Evolutionary conservation across 2,113 vertebrate genomes (phyloP).

Genomic region (Myotis yumanensis): DNA sequence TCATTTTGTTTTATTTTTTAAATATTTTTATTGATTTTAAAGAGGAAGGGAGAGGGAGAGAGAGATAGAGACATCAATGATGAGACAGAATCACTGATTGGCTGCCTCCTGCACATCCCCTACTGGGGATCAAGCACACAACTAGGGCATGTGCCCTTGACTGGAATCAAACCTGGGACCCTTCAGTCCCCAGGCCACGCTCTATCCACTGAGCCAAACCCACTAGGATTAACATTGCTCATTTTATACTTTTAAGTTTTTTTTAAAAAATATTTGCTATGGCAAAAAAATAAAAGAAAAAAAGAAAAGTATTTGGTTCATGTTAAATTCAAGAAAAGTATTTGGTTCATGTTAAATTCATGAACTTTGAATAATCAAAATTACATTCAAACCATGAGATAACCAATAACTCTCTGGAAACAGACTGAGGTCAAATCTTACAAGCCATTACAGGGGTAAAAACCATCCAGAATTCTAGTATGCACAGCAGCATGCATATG

Average conservation of each 20-base stretch:
- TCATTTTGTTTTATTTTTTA: neutral
- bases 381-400: neutral
- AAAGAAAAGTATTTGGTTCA: constrained; percentile 4
- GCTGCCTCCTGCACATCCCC: no score
- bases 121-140: no score
- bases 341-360: constrained; percentile 32
- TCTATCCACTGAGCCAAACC: no score
- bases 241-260: neutral
- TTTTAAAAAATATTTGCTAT: neutral
- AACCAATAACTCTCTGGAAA: constrained; percentile 35
- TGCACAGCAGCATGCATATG: neutral
- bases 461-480: neutral
- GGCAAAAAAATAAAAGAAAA: constrained; percentile 38
- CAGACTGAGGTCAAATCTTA: constrained; percentile 4
- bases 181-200: no score
- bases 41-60: no score
- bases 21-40: no score
- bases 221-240: neutral
- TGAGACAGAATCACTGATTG: no score
- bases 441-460: neutral
- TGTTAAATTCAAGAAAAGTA: constrained; percentile 43
- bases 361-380: constrained; percentile 53
- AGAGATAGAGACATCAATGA: no score
- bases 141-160: no score
- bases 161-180: no score